Conservation (phyloP, 2,113 vertebrate species). For the Telmatochromis brachygnathus region DNA sequence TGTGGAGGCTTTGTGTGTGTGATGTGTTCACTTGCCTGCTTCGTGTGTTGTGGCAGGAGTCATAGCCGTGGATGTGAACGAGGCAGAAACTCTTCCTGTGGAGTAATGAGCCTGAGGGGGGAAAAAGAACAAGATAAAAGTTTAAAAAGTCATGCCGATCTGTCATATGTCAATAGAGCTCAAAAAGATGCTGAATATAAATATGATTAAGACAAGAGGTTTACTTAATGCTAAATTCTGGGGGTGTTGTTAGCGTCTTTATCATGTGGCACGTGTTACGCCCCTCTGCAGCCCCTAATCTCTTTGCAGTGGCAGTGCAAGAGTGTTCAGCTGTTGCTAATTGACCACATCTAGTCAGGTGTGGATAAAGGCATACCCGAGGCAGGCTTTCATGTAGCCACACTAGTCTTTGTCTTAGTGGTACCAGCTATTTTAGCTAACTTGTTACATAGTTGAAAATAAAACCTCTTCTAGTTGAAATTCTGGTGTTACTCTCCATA, state of each 20-base stretch:
- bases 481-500: neutral
- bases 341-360: neutral
- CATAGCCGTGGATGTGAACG: slow-evolving; percentile 98
- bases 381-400: neutral
- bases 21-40: slow-evolving; percentile 75
- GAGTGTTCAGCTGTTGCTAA: neutral
- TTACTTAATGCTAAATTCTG: neutral
- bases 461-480: neutral
- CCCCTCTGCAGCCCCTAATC: neutral
- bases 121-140: neutral
- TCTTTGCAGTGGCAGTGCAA: neutral
- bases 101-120: slow-evolving; percentile 90
- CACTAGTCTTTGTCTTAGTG: neutral
- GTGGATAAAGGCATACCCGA: neutral
- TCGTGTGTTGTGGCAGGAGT: slow-evolving; percentile 84
- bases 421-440: neutral
- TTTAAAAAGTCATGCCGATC: neutral
- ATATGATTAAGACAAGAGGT: neutral
- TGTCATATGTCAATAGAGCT: neutral
- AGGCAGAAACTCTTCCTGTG: slow-evolving; percentile 90
- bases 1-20: neutral
- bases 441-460: neutral
- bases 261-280: fast-evolving
- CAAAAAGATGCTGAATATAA: neutral
- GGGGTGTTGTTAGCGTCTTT: neutral